phyloP scores from a whole-genome alignment of 2,797 vertebrate species.

The Oreortyx pictus region DNA sequence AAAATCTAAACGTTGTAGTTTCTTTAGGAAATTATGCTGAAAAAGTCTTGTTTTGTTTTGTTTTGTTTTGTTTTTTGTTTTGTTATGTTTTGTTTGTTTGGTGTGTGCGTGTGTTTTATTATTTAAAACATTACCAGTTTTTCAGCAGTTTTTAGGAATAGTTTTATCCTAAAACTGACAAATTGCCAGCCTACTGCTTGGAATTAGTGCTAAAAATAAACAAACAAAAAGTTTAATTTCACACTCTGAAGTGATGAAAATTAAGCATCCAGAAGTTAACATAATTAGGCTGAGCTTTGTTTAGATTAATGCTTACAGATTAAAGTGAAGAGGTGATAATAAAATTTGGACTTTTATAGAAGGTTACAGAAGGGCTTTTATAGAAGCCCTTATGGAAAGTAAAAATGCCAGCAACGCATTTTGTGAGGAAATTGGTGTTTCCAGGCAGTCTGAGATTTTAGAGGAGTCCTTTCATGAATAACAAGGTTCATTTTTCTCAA shows the following conservation, averaged over 20 bases:
- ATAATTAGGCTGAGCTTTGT: not conserved
- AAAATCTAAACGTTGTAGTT: not conserved
- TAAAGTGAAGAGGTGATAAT: not conserved
- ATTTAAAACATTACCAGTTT: not conserved
- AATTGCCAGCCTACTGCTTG: not conserved
- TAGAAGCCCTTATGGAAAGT: not conserved
- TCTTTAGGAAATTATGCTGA: not conserved
- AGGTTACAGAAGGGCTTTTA: too few species aligned
- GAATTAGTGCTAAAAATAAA: not conserved
- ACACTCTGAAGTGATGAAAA: not conserved
- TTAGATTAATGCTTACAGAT: not conserved
- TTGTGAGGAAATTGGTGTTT: not conserved
- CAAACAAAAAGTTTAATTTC: not conserved
- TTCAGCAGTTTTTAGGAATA: not conserved
- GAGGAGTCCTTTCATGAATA: not conserved
- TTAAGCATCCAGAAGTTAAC: not conserved
- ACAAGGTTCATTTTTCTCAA: conserved; percentile 15
- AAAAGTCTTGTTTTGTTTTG: not conserved
- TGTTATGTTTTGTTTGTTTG: not conserved
- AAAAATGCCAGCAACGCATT: not conserved
- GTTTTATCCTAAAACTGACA: not conserved
- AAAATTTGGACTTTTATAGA: not conserved
- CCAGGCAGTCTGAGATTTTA: not conserved
- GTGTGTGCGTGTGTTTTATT: not conserved
- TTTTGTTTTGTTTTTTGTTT: not conserved